These are phyloP conservation scores for Pterois miles DNA, from an alignment of 2,797 vertebrate species.

Conservation along the genomic window DNA sequence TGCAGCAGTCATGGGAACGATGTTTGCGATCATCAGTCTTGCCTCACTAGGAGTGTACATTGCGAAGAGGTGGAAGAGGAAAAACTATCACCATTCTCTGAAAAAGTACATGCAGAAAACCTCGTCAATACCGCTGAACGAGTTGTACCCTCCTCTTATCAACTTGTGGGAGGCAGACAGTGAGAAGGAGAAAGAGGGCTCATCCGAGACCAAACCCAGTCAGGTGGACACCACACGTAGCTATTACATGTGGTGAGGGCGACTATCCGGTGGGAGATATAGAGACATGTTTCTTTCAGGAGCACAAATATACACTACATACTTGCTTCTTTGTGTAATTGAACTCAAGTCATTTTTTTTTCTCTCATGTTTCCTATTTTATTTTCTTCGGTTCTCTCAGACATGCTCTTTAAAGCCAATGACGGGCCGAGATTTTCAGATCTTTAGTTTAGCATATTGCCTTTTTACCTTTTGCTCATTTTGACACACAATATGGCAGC, in stretches of 20 bases:
- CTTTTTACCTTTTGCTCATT: conserved; percentile 81
- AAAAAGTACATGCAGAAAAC: conserved; percentile 99
- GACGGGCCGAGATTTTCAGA: conserved; percentile 82
- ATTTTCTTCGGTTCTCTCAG: conserved; percentile 66
- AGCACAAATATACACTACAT: conserved; percentile 92
- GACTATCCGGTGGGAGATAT: conserved; percentile 6
- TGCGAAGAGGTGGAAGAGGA: conserved; percentile 94
- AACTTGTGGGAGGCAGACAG: conserved; percentile 97
- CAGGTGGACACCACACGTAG: conserved; percentile 98
- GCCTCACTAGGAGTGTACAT: conserved; percentile 89
- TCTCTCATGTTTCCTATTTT: conserved; percentile 74
- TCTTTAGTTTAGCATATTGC: conserved; percentile 91
- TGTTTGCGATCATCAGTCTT: conserved; percentile 92
- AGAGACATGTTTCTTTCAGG: conserved; percentile 71
- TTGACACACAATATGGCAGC: conserved; percentile 85
- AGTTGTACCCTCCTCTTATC: conserved; percentile 97
- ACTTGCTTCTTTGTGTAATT: conserved; percentile 90
- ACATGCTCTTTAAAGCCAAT: conserved; percentile 86
- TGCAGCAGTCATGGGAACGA: conserved; percentile 92
- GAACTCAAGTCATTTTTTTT: conserved; percentile 60
- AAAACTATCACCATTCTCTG: conserved; percentile 97
- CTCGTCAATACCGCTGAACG: conserved; percentile 96
- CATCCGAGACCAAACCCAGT: conserved; percentile 90
- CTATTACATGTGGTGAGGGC: conserved; percentile 98
- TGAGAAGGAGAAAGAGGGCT: conserved; percentile 95